Percentiles rank a stretch among this genome's conserved stretches.
Conservation (phyloP, 37 sponge, comb jelly and placozoan genomes). For the Halichondria panicea region DNA sequence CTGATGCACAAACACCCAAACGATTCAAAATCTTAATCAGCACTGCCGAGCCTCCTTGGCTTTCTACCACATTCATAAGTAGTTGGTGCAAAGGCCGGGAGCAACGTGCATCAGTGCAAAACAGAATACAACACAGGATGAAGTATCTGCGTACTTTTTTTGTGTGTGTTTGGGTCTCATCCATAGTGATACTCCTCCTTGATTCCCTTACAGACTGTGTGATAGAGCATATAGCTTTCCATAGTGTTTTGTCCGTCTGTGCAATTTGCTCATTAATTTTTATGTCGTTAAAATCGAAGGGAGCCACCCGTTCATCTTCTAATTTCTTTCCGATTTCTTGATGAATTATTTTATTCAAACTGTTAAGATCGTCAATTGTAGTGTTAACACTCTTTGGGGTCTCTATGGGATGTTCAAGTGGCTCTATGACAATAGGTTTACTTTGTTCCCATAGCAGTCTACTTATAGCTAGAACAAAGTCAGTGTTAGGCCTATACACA, state of each 20-base stretch:
- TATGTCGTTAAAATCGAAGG: not conserved
- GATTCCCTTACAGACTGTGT: conserved; percentile 10
- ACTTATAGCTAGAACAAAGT: not conserved
- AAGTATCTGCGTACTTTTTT: conserved; percentile 1
- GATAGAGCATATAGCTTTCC: conserved; percentile 1
- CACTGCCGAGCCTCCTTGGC: conserved; percentile 23
- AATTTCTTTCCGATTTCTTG: not conserved
- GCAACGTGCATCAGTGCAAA: conserved; percentile 22
- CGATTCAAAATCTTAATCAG: conserved; percentile 10
- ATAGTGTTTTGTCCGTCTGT: not conserved
- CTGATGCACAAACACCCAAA: conserved; percentile 20
- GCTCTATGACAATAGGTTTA: not conserved
- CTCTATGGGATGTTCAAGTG: not conserved
- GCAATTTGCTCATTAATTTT: conserved; percentile 9
- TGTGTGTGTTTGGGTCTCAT: not conserved
- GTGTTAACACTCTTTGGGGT: not conserved
- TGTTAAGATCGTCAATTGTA: not conserved
- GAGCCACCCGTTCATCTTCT: not conserved
- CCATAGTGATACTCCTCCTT: not conserved
- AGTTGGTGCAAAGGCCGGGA: conserved; percentile 19
- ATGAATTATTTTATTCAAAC: not conserved
- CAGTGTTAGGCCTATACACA: conserved; percentile 11
- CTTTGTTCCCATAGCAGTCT: not conserved
- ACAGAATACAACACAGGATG: conserved; percentile 10
- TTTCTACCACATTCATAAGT: conserved; percentile 11